Conservation (phyloP, 2,113 vertebrate genomes). For the Cryptotis parvus region DNA sequence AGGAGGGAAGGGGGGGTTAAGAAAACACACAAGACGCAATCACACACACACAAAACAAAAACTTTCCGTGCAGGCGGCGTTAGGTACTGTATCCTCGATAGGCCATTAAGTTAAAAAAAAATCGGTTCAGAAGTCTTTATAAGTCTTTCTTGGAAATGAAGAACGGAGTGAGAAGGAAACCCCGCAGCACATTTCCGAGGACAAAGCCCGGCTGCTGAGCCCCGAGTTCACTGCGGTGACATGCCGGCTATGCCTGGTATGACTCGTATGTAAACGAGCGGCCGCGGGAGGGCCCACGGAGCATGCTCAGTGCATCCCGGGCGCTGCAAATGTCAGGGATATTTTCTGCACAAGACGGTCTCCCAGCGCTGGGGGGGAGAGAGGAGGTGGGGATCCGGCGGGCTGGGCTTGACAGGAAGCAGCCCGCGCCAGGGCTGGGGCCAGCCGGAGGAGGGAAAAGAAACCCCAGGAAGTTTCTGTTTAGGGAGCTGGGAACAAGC, state of each 20-base stretch:
- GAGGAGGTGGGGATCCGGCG: constrained; percentile 63
- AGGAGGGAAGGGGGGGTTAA: neutral
- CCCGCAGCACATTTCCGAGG: constrained; percentile 66
- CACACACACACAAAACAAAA: neutral
- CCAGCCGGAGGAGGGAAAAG: constrained; percentile 4
- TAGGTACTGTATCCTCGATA: neutral
- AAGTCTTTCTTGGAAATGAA: neutral
- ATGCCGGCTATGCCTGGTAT: constrained; percentile 92
- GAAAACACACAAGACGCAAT: neutral
- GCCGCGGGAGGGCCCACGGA: constrained; percentile 77
- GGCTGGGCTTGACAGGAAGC: constrained; percentile 79
- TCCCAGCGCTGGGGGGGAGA: constrained; percentile 75
- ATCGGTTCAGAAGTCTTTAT: constrained; percentile 32
- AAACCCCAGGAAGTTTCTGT: constrained; percentile 55
- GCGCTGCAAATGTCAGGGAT: constrained; percentile 90
- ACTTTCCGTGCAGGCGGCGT: too few relatives aligned
- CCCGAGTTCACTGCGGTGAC: constrained; percentile 93
- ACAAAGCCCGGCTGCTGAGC: constrained; percentile 84
- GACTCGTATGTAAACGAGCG: constrained; percentile 87
- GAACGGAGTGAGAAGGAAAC: neutral
- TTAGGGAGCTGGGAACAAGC: neutral
- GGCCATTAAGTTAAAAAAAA: neutral
- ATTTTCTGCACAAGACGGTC: constrained; percentile 88
- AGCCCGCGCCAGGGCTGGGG: too few relatives aligned
- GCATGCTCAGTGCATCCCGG: constrained; percentile 87